Evolutionary conservation across 2,113 vertebrate genomes (phyloP).

Genomic region (Poeciliopsis turrubarensis): DNA sequence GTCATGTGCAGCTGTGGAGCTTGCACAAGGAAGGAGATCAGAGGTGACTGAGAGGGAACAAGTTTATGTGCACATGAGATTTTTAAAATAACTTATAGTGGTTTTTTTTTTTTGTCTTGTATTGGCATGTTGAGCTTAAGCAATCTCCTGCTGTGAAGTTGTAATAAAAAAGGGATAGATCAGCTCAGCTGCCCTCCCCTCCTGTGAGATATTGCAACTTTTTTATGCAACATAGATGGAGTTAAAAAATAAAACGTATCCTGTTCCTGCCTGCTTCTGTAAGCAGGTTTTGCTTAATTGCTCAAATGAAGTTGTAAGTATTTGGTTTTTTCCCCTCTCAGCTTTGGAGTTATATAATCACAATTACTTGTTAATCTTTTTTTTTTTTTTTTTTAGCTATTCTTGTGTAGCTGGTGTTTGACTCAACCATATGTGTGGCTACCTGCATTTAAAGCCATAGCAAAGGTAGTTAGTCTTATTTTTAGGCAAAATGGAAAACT

Average conservation of each 20-base stretch:
- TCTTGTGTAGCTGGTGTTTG: neutral
- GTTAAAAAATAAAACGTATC: neutral
- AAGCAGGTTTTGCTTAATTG: slow-evolving; percentile 29
- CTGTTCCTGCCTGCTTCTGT: slow-evolving; percentile 11
- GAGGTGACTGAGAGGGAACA: slow-evolving; percentile 52
- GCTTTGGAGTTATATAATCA: neutral
- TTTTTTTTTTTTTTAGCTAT: too few relatives aligned
- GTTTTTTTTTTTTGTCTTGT: neutral
- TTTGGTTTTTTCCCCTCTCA: neutral
- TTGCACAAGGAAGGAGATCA: slow-evolving; percentile 50
- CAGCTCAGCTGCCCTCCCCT: slow-evolving; percentile 39
- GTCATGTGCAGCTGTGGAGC: slow-evolving; percentile 53
- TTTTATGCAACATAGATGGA: slow-evolving; percentile 52
- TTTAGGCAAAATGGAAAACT: neutral
- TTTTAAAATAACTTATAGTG: slow-evolving; percentile 2
- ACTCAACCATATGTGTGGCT: too few relatives aligned
- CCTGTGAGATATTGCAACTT: slow-evolving; percentile 22
- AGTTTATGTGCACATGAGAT: slow-evolving; percentile 18
- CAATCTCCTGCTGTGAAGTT: slow-evolving; percentile 49
- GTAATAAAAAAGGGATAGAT: slow-evolving; percentile 54
- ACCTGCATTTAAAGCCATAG: neutral
- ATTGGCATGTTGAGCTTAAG: slow-evolving; percentile 28
- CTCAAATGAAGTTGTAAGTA: neutral
- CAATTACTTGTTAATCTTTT: neutral
- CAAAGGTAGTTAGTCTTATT: neutral